phyloP scores from a whole-genome alignment of 2,888 invertebrate genomes.

The Mesodorylaimus sp. region DNA sequence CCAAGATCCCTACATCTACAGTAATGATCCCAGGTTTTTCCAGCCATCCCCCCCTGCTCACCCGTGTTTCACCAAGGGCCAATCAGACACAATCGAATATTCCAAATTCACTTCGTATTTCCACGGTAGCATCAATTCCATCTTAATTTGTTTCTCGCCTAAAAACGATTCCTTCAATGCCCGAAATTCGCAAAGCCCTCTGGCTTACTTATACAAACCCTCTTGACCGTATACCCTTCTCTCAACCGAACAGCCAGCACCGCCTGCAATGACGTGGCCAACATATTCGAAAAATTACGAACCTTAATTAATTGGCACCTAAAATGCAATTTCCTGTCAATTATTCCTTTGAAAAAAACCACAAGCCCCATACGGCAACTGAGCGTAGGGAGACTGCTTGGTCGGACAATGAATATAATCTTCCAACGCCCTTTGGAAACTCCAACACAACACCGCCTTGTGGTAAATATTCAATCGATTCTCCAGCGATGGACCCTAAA shows the following conservation, averaged over 20 bases:
- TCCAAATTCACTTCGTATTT: slow-evolving; percentile 51
- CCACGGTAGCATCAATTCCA: slow-evolving; percentile 51
- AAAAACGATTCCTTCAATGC: not conserved
- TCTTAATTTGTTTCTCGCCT: slow-evolving; percentile 42
- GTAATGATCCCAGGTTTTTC: no score
- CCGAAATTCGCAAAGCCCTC: slow-evolving; percentile 8
- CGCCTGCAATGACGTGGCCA: slow-evolving; percentile 40
- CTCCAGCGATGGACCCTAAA: not conserved
- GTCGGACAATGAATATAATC: no score
- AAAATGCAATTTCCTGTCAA: no score
- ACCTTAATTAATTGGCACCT: no score
- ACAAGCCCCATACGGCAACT: no score
- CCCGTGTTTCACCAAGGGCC: slow-evolving; percentile 35
- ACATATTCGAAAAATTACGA: no score
- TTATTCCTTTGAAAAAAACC: no score
- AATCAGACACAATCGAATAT: slow-evolving; percentile 43
- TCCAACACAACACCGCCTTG: slow-evolving; percentile 44
- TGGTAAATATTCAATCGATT: slow-evolving; percentile 43
- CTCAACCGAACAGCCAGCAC: slow-evolving; percentile 52
- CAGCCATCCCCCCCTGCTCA: not conserved
- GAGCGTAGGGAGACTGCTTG: no score
- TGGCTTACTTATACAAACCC: slow-evolving; percentile 12
- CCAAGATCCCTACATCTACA: no score
- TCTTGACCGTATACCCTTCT: slow-evolving; percentile 52
- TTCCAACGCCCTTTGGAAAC: slow-evolving; percentile 38